These are phyloP conservation scores for Sylvia borin DNA, from an alignment of 2,797 vertebrate genomes.

Conservation along the genomic window DNA sequence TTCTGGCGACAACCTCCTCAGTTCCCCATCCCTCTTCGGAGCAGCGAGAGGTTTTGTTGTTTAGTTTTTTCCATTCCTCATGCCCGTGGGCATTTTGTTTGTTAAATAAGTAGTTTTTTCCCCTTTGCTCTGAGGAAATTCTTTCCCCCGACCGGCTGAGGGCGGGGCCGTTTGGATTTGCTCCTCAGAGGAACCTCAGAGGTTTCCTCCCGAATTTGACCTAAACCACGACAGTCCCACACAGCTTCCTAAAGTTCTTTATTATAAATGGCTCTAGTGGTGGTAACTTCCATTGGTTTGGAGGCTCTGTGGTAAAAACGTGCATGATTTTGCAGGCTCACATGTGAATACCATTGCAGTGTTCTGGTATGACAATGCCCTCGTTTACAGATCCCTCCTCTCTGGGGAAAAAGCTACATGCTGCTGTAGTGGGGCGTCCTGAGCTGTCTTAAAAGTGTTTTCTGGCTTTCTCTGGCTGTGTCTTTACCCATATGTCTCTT, in stretches of 20 bases:
- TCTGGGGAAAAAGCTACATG: fast-evolving
- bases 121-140: too few relatives aligned
- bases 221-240: not conserved
- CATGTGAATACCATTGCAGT: not conserved
- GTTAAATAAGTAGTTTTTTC: too few relatives aligned
- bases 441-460: not conserved
- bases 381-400: fast-evolving
- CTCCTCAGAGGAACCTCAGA: too few relatives aligned
- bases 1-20: too few relatives aligned
- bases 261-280: not conserved
- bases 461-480: not conserved
- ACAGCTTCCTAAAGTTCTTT: not conserved
- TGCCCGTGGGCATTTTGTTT: too few relatives aligned
- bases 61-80: too few relatives aligned
- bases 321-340: not conserved
- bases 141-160: too few relatives aligned
- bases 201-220: too few relatives aligned
- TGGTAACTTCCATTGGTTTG: not conserved
- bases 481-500: not conserved
- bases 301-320: not conserved
- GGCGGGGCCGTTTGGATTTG: too few relatives aligned
- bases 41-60: too few relatives aligned
- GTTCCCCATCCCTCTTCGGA: too few relatives aligned
- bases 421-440: not conserved
- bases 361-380: fast-evolving